Conservation (phyloP, 2,888 invertebrate genomes). For the Beris morrisii region DNA sequence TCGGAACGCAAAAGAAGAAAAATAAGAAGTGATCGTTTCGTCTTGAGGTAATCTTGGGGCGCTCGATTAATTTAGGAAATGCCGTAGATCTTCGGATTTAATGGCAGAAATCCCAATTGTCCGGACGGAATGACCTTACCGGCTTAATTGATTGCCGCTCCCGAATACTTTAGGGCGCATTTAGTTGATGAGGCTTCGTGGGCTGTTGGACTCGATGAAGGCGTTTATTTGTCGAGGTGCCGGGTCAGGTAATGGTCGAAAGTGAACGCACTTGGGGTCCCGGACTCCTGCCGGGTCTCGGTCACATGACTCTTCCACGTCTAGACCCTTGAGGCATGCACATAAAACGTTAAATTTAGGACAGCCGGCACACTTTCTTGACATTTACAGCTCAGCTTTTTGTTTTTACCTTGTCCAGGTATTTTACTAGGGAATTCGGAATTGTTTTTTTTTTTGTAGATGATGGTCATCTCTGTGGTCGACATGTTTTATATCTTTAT, state of each 20-base stretch:
- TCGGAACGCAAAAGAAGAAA: neutral
- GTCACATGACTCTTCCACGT: neutral
- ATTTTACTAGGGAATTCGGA: neutral
- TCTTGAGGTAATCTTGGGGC: neutral
- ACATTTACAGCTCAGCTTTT: slow-evolving; percentile 34
- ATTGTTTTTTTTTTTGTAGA: neutral
- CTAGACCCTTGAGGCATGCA: neutral
- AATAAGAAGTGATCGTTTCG: neutral
- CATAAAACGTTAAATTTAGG: slow-evolving; percentile 37
- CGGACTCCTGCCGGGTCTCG: slow-evolving; percentile 5
- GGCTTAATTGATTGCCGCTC: slow-evolving; percentile 18
- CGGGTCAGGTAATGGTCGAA: slow-evolving; percentile 8
- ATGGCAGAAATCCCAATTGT: no score
- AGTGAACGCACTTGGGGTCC: slow-evolving; percentile 2
- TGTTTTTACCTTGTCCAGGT: slow-evolving; percentile 12
- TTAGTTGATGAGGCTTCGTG: no score
- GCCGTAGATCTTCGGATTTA: no score
- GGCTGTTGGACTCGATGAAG: no score
- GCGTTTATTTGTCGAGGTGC: neutral
- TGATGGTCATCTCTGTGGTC: slow-evolving; percentile 18
- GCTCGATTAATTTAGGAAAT: no score
- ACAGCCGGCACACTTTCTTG: slow-evolving; percentile 38
- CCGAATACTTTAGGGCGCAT: neutral
- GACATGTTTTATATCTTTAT: slow-evolving; percentile 37
- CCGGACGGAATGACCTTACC: neutral